A percentile compares a stretch with the other conserved stretches of the same genome.
phyloP scores from a whole-genome alignment of 2,113 vertebrate species.

The Pterophyllum scalare region DNA sequence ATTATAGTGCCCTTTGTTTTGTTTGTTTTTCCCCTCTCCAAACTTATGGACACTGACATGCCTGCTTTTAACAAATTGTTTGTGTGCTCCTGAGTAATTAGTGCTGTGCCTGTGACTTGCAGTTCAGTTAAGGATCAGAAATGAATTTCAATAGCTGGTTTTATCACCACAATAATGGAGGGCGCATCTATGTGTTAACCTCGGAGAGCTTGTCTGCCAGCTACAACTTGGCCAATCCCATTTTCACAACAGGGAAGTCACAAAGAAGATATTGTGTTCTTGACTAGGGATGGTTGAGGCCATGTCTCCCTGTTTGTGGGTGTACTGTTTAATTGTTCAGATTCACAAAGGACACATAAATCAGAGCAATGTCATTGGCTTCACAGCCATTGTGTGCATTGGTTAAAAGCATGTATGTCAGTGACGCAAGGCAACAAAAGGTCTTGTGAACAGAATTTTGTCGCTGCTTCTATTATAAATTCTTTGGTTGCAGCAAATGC shows the following conservation, averaged over 20 bases:
- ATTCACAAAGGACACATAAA: not conserved
- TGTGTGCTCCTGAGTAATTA: not conserved
- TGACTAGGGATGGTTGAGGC: too few relatives aligned
- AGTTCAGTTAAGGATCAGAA: not conserved
- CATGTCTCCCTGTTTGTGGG: not conserved
- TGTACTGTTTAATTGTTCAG: not conserved
- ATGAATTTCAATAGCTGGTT: not conserved
- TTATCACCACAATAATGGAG: not conserved
- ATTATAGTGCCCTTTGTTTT: not conserved
- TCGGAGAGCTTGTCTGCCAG: accelerated
- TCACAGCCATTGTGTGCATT: not conserved
- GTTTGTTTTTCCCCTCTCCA: not conserved
- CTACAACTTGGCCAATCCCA: not conserved
- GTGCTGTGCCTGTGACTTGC: not conserved
- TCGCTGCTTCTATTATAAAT: not conserved
- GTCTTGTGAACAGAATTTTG: not conserved
- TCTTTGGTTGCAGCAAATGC: not conserved
- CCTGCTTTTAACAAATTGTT: not conserved
- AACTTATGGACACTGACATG: not conserved
- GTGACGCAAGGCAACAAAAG: not conserved
- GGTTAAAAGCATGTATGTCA: not conserved
- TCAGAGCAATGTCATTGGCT: not conserved
- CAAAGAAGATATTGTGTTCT: not conserved
- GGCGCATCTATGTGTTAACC: not conserved
- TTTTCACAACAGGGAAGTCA: too few relatives aligned